Base-by-base conservation (phyloP, 2,797 vertebrate species). In the Notolepis coatsorum region DNA sequence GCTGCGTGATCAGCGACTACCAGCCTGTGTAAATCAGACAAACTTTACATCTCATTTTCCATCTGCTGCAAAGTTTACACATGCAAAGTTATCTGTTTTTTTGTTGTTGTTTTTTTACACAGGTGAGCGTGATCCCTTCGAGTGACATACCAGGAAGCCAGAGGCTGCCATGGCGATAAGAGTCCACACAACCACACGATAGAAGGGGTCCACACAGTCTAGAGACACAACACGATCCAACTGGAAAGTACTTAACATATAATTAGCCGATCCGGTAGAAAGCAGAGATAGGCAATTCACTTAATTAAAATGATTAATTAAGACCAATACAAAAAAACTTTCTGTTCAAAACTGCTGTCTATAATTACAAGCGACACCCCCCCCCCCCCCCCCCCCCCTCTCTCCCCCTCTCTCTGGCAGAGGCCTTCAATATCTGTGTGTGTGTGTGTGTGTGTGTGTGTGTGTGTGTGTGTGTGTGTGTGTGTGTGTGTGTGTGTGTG, bases 281-380 rank as follows among this genome's bases (percentile, higher is more conserved):
- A 81, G 72, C 76, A 52, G 58, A 82, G 77, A 86, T 79, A 85
- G 84, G 75, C 81, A 80, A 82, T n/a, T 84, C 84, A 66, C 81
- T 88, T 89, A 82, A 89, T 90, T 89, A 86, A 90, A 88, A 87
- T 88, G 80, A 90, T 88, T 86, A 85, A 91, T 89, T 88, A 85
- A 76, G 74, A 77, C 41, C 77, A 89, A 85, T 86, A 79, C 79
- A 84, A 74, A 68, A 65, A 48, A 74, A 71, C 33, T 42, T 69
- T 82, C 79, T 62, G 72, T 80, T 84, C 63, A 80, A 85, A 85
- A 81, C 77, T 54, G 74, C 69, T 67, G 75, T 71, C 81, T 81
- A 57, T 87, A 86, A 89, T 88, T 89, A 86, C 79, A 79, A 88
- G 62, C 47, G 69, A 70, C 71, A 82, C 81, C 59, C 75, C 75